Evolutionary conservation across 2,888 invertebrate species (phyloP).

Genomic region (Drosophila tanythrix): DNA sequence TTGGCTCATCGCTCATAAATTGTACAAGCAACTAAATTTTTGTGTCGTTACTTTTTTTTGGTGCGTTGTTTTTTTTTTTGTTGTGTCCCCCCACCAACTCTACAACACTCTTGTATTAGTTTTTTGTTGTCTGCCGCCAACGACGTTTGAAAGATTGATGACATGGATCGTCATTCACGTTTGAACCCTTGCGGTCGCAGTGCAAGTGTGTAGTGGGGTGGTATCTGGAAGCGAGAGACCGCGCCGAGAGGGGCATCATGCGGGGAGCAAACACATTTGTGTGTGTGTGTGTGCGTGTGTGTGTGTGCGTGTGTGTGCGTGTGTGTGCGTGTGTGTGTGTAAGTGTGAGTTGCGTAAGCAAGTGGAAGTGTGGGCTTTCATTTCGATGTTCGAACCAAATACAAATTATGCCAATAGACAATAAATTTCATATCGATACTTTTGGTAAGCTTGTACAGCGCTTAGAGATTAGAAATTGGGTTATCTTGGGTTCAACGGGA

Average conservation of each 20-base stretch:
- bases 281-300: not conserved
- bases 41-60: conserved; percentile 3
- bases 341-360: conserved; percentile 13
- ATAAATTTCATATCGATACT: conserved; percentile 25
- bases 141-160: conserved; percentile 52
- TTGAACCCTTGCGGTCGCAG: conserved; percentile 55
- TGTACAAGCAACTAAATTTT: conserved; percentile 40
- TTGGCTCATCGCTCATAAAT: conserved; percentile 49
- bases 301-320: not conserved
- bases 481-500: conserved; percentile 7
- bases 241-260: not conserved
- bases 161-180: conserved; percentile 42
- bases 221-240: not conserved
- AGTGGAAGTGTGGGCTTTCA: conserved; percentile 20
- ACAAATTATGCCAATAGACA: conserved; percentile 20
- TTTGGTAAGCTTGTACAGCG: not conserved
- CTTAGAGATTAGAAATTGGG: conserved; percentile 6
- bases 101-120: not conserved
- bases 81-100: not conserved
- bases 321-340: not conserved
- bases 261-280: not conserved
- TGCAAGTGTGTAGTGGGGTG: conserved; percentile 16
- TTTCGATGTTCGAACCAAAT: conserved; percentile 2
- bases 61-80: too few species aligned
- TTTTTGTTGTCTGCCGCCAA: conserved; percentile 61